Base-by-base conservation (phyloP, 1,140 invertebrate genomes). In the Bombus waltoni region DNA sequence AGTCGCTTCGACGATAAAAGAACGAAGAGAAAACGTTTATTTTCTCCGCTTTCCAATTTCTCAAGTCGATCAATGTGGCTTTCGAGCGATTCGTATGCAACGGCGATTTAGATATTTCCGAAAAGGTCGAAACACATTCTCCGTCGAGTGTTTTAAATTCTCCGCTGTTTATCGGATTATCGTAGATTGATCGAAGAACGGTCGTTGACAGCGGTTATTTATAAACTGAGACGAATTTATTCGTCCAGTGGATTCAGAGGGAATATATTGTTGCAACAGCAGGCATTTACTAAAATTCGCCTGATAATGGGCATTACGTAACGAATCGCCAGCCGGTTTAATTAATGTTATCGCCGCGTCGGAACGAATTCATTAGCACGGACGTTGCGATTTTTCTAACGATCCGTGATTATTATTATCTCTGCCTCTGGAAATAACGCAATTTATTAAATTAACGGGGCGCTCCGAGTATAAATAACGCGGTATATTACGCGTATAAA, bases 261-360 rank as follows among this genome's bases (percentile, higher is more conserved):
- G 42, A 40, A 79, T 68, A 35, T 47, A 68, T 68, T 79, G 68
- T 77, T 62, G 75, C 4, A 57, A 38, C 35, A 59, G n/a, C 32
- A 11, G 73, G 28, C 35, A 18, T 62, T 62, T 77, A 38, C 38
- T 42, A 77, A 77, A 62, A 47, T 79, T 79, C 42, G 47, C 42
- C 15, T 35, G n/a, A 59, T 68, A 79, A 79, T 68, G 65, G n/a
- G 57, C 22, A 79, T 79, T 79, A 79, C 65, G 65, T 68, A 47
- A 79, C 77, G 77, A 66, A 68, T 79, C 42, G 62, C 59, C 44
- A 68, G 25, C 59, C 40, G 32, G 62, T n/a, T 79, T 70, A 66
- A 78, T 78, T 78, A 78, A 78, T 44, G 28, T 66, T 44, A 78
- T 65, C 76, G 62, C 44, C 47, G 35, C 6, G 32, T 6, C 74